Conservation (phyloP, 2,113 vertebrate genomes). For the Leptosomus discolor region DNA sequence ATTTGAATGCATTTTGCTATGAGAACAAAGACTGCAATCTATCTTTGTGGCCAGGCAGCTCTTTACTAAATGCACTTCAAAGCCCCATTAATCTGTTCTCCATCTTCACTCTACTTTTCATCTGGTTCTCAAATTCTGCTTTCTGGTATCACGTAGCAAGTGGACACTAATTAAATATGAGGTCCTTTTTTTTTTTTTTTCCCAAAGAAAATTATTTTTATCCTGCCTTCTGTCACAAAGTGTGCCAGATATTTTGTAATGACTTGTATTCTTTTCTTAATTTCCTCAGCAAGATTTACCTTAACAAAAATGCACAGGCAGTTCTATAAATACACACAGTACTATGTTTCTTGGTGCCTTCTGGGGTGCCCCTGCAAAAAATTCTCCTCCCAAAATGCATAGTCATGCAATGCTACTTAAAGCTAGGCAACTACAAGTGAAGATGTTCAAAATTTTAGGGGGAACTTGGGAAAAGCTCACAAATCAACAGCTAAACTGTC, state of each 20-base stretch:
- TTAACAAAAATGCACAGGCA: neutral
- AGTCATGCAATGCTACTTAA: neutral
- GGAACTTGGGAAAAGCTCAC: neutral
- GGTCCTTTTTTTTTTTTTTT: neutral
- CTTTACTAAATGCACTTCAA: neutral
- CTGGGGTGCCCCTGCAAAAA: neutral
- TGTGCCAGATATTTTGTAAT: neutral
- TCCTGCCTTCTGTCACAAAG: neutral
- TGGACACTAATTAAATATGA: neutral
- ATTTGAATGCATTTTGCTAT: neutral
- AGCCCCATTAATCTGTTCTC: neutral
- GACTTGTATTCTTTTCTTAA: neutral
- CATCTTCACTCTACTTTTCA: neutral
- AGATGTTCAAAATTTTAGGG: neutral
- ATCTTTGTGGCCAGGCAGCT: neutral
- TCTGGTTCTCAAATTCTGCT: neutral
- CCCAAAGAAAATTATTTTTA: neutral
- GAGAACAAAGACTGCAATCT: neutral
- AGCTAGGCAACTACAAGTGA: neutral
- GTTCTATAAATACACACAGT: neutral
- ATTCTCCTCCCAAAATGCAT: neutral
- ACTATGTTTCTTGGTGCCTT: neutral
- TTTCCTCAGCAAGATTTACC: neutral
- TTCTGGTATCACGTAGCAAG: neutral
- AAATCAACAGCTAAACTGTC: neutral